Evolutionary conservation across 2,797 vertebrate species (phyloP), one percentile per base, ranked within the genome.

Genomic region (Apogon hyalosoma): DNA sequence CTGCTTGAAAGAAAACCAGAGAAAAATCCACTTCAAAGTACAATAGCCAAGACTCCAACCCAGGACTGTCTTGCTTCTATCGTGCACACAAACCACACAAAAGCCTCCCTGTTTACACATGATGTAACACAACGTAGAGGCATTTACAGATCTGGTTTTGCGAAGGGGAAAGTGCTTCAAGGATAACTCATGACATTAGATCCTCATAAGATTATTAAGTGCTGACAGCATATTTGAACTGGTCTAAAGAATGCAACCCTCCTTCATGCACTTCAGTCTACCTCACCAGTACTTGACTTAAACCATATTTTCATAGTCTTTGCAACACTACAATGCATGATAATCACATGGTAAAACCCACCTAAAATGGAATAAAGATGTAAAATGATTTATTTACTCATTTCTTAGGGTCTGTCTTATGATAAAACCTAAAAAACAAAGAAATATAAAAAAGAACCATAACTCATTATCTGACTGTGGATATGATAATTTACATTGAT

Each of bases 161-260:
- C 53, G 63, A 42, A 59, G 18, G 31, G 24, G 58, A 74, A 66
- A 16, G 19, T 42, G 47, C 47, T 73, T 62, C 56, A 39, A 70
- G 48, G 19, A 69, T 56, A 62, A 55, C 0, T 52, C 45, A 56
- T 39, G 9, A 60, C 13, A 53, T 68, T 45, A 65, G 21, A 48
- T 51, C 43, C 49, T 63, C 28, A 14, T 21, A 65, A 31, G 39
- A 46, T 67, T 54, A 61, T 71, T 59, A 71, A 48, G 19, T 53
- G 45, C 47, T 68, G 52, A 50, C 47, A 69, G 16, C 40, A 19
- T 41, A 63, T 61, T 61, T 50, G 47, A 75, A 19, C 16, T 24
- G 50, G 40, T 62, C 47, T 41, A 41, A 73, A 63, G 52, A 62
- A 56, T 10, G 38, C 7, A 43, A 51, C 57, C 55, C 36, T 63